These are phyloP conservation scores for Dastarcus helophoroides DNA, from an alignment of 2,888 invertebrate species.

Conservation along the genomic window DNA sequence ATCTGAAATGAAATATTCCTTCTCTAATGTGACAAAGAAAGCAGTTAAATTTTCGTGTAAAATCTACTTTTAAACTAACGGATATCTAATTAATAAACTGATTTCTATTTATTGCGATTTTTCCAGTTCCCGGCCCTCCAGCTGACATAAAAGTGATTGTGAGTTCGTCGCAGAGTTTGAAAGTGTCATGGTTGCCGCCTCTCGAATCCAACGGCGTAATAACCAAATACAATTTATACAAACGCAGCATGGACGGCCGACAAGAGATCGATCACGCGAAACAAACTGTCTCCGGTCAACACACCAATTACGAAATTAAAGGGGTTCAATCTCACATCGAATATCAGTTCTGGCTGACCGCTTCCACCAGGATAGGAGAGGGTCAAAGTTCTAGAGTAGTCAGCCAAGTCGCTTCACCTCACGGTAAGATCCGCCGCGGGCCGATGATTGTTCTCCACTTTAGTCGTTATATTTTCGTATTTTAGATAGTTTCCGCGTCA, in stretches of 20 bases:
- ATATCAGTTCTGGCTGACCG: constrained; percentile 71
- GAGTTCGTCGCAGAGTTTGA: constrained; percentile 59
- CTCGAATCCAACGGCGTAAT: constrained; percentile 64
- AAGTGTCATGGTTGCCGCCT: constrained; percentile 70
- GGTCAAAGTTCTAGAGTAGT: constrained; percentile 61
- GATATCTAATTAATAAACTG: too few species aligned
- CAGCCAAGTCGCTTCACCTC: constrained; percentile 52
- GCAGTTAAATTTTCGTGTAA: too few species aligned
- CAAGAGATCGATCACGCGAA: constrained; percentile 60
- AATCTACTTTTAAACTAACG: too few species aligned
- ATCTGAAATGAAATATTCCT: too few species aligned
- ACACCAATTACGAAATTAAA: constrained; percentile 54
- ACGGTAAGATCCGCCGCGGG: constrained; percentile 42
- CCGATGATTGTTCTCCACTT: too few species aligned
- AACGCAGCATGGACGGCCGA: constrained; percentile 53
- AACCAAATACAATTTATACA: constrained; percentile 62
- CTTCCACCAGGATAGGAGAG: constrained; percentile 65
- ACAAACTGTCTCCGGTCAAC: constrained; percentile 50
- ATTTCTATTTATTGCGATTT: constrained; percentile 10
- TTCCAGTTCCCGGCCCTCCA: constrained; percentile 65
- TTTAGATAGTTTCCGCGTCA: too few species aligned
- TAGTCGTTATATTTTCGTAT: too few species aligned
- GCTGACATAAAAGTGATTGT: constrained; percentile 70
- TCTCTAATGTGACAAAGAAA: too few species aligned
- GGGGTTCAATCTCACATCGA: constrained; percentile 56